Evolutionary conservation across 2,888 invertebrate species (phyloP), one percentile per base, ranked within the genome.

Genomic region (Aphelenchoides bicaudatus): DNA sequence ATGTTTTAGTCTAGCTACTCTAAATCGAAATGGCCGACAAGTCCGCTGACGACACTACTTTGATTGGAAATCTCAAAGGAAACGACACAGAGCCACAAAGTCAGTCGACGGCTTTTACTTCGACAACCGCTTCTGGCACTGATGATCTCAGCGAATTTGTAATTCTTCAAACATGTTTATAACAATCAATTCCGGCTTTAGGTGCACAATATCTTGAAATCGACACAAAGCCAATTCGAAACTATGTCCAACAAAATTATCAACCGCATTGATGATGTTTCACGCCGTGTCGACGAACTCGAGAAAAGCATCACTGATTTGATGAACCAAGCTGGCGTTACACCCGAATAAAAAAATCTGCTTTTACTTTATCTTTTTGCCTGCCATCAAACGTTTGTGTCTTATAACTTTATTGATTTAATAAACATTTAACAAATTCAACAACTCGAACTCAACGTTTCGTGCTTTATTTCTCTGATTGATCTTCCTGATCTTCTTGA

Each of bases 261-360:
- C 19, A 25, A 25, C 13, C 56, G 55, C 13, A 54, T 54, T 21
- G 55, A 54, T 31, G 55, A 54, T 52, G 47, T 54, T 10, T 21
- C 21, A 28, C 23, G 47, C n/a, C 56, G 55, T 19, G 55, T 54
- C 23, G 55, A 54, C 55, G 55, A 54, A 10, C 31, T 54, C n/a
- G 55, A 54, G 27, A 54, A 56, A 19, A 56, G 58, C 8, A 54
- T 54, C 28, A 54, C 55, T n/a, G 55, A 54, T n/a, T 34, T 54
- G 28, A 54, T 54, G 55, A 54, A 38, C 21, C 55, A 54, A 39
- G 55, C 93, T 8, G 93, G 93, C 27, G 88, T 91, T 30, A 31
- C 31, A 2, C 52, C 52, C 10, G 52, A 51, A 19, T 43, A 51
- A n/a, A n/a, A n/a, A n/a, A n/a, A 30, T 27, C 19, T 28, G 19